A percentile compares a stretch with the other conserved stretches of the same genome.
Evolutionary conservation across 2,888 invertebrate genomes (phyloP).

Genomic region (Tridacna crocea): DNA sequence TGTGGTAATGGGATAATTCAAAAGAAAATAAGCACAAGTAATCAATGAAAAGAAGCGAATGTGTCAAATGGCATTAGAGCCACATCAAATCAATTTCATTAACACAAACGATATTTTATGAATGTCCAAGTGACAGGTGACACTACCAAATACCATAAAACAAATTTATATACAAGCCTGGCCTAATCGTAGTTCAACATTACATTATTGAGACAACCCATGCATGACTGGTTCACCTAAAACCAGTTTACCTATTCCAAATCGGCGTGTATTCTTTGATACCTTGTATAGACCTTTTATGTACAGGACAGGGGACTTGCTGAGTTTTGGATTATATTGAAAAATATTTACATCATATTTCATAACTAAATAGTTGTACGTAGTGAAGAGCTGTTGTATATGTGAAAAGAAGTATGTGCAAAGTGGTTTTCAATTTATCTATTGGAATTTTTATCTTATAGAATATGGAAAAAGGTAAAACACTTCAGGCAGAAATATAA

Average conservation of each 20-base stretch:
- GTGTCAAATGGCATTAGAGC: too few species aligned
- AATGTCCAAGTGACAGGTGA: neutral
- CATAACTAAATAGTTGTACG: too few species aligned
- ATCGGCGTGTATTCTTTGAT: constrained; percentile 17
- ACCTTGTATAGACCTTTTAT: constrained; percentile 7
- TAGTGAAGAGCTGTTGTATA: too few species aligned
- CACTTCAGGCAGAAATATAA: neutral
- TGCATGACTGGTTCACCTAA: constrained; percentile 40
- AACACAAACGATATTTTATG: too few species aligned
- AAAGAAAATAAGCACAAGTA: too few species aligned
- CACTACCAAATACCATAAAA: constrained; percentile 1
- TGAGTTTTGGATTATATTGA: constrained; percentile 14
- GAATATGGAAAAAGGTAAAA: neutral
- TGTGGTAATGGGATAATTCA: too few species aligned
- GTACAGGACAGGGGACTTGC: constrained; percentile 5
- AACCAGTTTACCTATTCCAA: constrained; percentile 45
- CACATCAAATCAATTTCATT: too few species aligned
- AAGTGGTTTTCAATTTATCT: too few species aligned
- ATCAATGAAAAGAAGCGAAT: too few species aligned
- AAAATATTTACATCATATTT: neutral
- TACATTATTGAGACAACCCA: constrained; percentile 34
- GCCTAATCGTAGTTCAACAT: constrained; percentile 20
- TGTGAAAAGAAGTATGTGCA: too few species aligned
- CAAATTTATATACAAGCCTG: constrained; percentile 15
- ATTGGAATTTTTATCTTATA: neutral